Evolutionary conservation across 2,888 invertebrate species (phyloP).

Genomic region (Dolichomitus sp.): DNA sequence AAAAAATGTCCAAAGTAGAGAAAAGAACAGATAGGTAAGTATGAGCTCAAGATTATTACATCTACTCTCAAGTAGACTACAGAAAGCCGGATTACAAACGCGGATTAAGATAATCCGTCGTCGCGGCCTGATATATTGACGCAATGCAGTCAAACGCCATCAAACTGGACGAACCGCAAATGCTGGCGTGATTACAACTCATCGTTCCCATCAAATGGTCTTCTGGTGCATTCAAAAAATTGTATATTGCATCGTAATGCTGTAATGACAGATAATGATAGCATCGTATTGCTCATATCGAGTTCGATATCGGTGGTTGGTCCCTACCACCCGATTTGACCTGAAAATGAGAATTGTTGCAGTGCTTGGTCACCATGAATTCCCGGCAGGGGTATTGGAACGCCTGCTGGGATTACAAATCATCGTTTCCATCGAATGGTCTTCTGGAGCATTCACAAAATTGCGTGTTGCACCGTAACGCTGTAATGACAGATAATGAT

Average conservation of each 20-base stretch:
- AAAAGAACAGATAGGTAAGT: constrained; percentile 17
- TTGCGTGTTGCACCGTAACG: background rate
- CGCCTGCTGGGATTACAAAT: background rate
- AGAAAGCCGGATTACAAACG: constrained; percentile 25
- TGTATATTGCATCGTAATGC: background rate
- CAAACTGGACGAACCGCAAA: background rate
- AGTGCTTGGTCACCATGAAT: background rate
- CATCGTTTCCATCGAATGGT: too few species aligned
- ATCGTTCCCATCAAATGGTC: too few species aligned
- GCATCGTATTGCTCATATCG: background rate
- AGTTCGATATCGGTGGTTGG: constrained; percentile 1
- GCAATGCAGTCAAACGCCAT: constrained; percentile 5
- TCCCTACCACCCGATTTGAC: background rate
- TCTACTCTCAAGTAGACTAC: constrained; percentile 17
- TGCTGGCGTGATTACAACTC: background rate
- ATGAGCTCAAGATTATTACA: constrained; percentile 27
- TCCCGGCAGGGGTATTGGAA: too few species aligned
- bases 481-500: background rate
- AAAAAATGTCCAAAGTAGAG: background rate
- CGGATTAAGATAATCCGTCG: constrained; percentile 34
- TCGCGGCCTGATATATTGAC: constrained; percentile 20
- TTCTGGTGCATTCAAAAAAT: background rate
- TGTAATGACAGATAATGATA: background rate
- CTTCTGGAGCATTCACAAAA: background rate
- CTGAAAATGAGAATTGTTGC: constrained; percentile 35